Conservation (phyloP, 1,140 invertebrate genomes). For the Monomorium pharaonis region DNA sequence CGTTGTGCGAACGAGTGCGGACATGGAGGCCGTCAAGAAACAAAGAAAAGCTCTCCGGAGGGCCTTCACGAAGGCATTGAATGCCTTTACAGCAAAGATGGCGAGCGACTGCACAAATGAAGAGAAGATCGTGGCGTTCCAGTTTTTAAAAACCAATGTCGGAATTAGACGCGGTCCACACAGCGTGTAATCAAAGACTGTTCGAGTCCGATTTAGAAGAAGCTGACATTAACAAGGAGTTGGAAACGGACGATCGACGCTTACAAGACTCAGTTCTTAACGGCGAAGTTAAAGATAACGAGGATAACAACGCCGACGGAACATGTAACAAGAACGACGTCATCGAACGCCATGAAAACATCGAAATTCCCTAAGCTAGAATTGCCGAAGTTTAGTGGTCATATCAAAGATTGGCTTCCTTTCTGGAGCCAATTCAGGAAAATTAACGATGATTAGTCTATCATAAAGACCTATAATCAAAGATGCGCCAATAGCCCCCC, state of each 20-base stretch:
- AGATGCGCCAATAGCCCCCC: too few relatives aligned
- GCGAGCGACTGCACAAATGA: too few relatives aligned
- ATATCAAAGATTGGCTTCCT: slow-evolving; percentile 71
- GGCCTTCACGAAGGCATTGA: too few relatives aligned
- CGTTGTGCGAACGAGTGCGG: too few relatives aligned
- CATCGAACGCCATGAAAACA: slow-evolving; percentile 1
- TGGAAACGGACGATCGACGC: slow-evolving; percentile 50
- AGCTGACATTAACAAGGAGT: not conserved
- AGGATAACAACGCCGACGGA: not conserved
- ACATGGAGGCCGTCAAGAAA: too few relatives aligned
- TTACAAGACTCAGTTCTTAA: slow-evolving; percentile 55
- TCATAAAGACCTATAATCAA: too few relatives aligned
- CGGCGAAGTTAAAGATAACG: slow-evolving; percentile 15
- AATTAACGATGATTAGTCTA: slow-evolving; percentile 67
- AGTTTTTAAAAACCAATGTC: not conserved
- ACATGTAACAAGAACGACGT: not conserved
- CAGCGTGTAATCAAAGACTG: too few relatives aligned
- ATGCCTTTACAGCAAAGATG: too few relatives aligned
- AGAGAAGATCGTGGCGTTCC: too few relatives aligned
- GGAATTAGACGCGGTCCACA: not conserved
- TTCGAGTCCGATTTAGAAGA: not conserved
- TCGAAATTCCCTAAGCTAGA: slow-evolving; percentile 70
- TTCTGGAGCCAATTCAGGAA: slow-evolving; percentile 75
- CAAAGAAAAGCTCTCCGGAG: too few relatives aligned
- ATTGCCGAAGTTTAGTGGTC: slow-evolving; percentile 71